phyloP scores from a whole-genome alignment of 2,888 invertebrate genomes.

The Drosophila niveifrons region DNA sequence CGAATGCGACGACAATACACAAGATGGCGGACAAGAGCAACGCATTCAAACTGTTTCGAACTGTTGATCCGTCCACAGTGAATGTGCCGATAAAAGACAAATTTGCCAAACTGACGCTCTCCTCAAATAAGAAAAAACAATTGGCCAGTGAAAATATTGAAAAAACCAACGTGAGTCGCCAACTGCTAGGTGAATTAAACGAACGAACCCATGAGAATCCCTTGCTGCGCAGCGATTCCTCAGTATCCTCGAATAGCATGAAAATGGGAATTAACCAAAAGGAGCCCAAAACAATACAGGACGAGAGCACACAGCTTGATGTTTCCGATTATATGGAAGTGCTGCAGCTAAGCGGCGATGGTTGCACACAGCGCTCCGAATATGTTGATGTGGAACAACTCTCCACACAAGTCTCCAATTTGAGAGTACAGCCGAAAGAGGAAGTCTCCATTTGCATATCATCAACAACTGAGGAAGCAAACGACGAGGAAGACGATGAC shows the following conservation, averaged over 20 bases:
- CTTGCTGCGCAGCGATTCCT: conserved; percentile 53
- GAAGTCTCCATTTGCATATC: conserved; percentile 58
- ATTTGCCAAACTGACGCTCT: conserved; percentile 84
- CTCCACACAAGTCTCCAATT: conserved; percentile 65
- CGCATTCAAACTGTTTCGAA: conserved; percentile 77
- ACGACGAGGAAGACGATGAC: not conserved
- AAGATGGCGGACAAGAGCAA: conserved; percentile 73
- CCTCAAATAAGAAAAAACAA: conserved; percentile 68
- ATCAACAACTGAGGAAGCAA: conserved; percentile 46
- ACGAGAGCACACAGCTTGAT: conserved; percentile 10
- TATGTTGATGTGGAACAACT: conserved; percentile 61
- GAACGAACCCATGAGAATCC: conserved; percentile 53
- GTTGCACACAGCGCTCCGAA: conserved; percentile 48
- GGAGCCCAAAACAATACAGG: conserved; percentile 1
- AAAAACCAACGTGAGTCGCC: conserved; percentile 64
- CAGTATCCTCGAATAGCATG: conserved; percentile 1
- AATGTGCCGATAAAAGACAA: conserved; percentile 80
- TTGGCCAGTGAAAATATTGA: conserved; percentile 6
- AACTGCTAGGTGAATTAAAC: conserved; percentile 62
- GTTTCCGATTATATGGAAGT: conserved; percentile 77
- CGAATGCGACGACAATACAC: not conserved
- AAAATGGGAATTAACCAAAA: conserved; percentile 15
- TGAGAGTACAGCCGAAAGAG: conserved; percentile 54
- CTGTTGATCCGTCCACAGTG: conserved; percentile 82
- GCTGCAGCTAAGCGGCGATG: conserved; percentile 69